A percentile compares a stretch with the other conserved stretches of the same genome.
These are phyloP conservation scores for Drosophila kurseongensis DNA, from an alignment of 1,140 invertebrate genomes.

Conservation along the genomic window DNA sequence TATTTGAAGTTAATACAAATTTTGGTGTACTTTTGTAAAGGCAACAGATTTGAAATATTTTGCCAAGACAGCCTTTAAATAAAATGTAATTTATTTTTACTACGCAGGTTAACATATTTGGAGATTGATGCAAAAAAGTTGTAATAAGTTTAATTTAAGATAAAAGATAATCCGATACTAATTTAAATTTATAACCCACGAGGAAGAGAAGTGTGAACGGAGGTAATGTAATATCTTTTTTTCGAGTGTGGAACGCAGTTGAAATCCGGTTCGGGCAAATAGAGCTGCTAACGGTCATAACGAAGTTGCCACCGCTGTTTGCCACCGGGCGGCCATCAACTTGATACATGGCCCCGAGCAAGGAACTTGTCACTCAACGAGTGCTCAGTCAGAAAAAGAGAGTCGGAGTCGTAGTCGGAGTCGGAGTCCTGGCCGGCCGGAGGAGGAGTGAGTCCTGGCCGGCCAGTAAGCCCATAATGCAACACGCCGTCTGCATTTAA, in stretches of 20 bases:
- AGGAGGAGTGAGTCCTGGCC: slow-evolving; percentile 5
- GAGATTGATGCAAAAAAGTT: too few relatives aligned
- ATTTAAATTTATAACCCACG: too few relatives aligned
- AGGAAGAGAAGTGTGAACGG: background rate
- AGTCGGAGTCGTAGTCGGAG: background rate
- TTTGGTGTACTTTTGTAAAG: too few relatives aligned
- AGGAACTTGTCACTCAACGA: slow-evolving; percentile 59
- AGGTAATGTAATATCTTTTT: background rate
- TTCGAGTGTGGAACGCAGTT: background rate
- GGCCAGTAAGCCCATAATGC: slow-evolving; percentile 58
- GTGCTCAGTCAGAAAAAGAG: slow-evolving; percentile 20
- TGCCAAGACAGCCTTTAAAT: too few relatives aligned
- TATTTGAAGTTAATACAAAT: too few relatives aligned
- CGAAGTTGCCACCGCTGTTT: slow-evolving; percentile 60
- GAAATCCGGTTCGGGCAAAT: slow-evolving; percentile 44
- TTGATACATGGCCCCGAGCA: slow-evolving; percentile 61
- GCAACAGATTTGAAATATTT: too few relatives aligned
- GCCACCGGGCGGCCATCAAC: slow-evolving; percentile 62
- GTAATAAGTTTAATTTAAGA: too few relatives aligned
- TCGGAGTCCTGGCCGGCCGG: too few relatives aligned
- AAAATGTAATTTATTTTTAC: too few relatives aligned
- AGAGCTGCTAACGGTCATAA: slow-evolving; percentile 76
- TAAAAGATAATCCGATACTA: too few relatives aligned
- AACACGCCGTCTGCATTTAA: slow-evolving; percentile 66
- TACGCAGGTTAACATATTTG: too few relatives aligned